These are phyloP conservation scores for Heliconius charithonia DNA, from an alignment of 2,888 invertebrate genomes.

Conservation along the genomic window DNA sequence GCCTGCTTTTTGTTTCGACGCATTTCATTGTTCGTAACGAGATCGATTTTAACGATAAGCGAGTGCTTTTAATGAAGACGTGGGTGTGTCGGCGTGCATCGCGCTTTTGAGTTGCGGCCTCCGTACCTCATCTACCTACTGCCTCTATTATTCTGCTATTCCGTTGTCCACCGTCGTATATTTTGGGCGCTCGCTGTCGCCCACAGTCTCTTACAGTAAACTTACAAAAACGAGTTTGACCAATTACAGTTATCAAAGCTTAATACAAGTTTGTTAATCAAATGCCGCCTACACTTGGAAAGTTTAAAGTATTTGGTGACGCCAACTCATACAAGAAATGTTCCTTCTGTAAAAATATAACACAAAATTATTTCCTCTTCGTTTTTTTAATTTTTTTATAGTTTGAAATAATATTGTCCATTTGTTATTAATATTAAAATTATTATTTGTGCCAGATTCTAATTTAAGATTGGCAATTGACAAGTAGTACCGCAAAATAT, in stretches of 20 bases:
- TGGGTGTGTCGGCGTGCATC: slow-evolving; percentile 65
- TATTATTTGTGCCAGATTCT: not conserved
- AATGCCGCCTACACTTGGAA: slow-evolving; percentile 23
- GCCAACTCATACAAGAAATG: slow-evolving; percentile 5
- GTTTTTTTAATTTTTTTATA: not conserved
- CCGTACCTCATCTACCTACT: slow-evolving; percentile 34
- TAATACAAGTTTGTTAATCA: slow-evolving; percentile 29
- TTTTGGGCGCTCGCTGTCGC: slow-evolving; percentile 31
- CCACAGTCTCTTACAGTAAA: slow-evolving; percentile 31
- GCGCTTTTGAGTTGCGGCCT: slow-evolving; percentile 35
- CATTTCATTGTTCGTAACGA: slow-evolving; percentile 81
- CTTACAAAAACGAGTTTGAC: slow-evolving; percentile 40
- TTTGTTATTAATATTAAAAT: not conserved
- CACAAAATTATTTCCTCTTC: not conserved
- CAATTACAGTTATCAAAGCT: slow-evolving; percentile 43
- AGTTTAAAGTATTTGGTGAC: slow-evolving; percentile 16
- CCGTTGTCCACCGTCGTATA: slow-evolving; percentile 22
- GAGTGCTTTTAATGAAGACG: slow-evolving; percentile 77
- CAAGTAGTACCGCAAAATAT: not conserved
- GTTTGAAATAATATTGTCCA: not conserved
- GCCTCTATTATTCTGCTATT: slow-evolving; percentile 18
- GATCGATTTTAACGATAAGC: slow-evolving; percentile 80
- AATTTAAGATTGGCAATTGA: not conserved
- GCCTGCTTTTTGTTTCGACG: slow-evolving; percentile 79
- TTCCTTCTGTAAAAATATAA: not conserved